phyloP scores from a whole-genome alignment of 2,888 invertebrate species.

The Parthenolecanium corni region DNA sequence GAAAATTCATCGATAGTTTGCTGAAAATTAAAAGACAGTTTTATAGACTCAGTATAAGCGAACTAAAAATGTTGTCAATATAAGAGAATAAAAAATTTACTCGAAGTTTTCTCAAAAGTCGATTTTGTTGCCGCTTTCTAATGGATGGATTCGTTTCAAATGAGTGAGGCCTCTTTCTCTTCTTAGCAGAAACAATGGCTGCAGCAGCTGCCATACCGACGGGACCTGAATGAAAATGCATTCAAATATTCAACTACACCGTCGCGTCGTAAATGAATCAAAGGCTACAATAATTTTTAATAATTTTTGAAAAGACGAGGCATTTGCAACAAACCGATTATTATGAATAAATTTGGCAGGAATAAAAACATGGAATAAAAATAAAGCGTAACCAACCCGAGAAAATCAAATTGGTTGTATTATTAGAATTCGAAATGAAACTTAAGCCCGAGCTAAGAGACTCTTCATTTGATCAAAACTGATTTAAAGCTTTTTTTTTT shows the following conservation, averaged over 20 bases:
- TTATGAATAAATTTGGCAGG: no score
- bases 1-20: constrained; percentile 96
- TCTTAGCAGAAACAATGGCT: constrained; percentile 90
- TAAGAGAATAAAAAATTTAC: constrained; percentile 39
- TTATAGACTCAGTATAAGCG: background rate
- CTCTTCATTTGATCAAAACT: no score
- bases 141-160: constrained; percentile 96
- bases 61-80: background rate
- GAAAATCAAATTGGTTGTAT: no score
- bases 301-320: background rate
- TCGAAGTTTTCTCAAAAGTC: constrained; percentile 72
- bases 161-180: constrained; percentile 85
- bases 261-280: no score
- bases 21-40: constrained; percentile 40
- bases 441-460: no score
- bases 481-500: no score
- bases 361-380: no score
- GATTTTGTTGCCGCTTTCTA: constrained; percentile 87
- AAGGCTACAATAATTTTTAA: background rate
- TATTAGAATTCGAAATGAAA: no score
- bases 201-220: constrained; percentile 94
- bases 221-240: constrained; percentile 50
- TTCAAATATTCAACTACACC: background rate
- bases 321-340: no score
- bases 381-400: no score